Conservation (phyloP, 2,797 vertebrate species). For the Psittacula derbiana region DNA sequence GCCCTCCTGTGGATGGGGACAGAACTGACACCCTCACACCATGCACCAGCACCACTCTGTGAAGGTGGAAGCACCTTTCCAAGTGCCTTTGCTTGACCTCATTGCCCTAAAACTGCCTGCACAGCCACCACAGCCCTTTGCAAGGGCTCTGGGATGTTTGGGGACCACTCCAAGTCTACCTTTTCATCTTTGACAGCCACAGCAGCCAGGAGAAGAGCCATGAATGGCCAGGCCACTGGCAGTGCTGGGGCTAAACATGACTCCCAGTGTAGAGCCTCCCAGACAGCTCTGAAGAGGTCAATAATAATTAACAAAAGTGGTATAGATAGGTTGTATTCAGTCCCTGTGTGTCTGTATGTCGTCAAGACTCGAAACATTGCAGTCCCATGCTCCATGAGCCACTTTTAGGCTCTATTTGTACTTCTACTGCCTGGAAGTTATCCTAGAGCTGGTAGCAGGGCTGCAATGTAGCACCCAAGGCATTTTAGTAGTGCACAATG, state of each 20-base stretch:
- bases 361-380: background rate
- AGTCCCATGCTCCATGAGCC: background rate
- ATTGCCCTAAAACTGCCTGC: background rate
- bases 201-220: background rate
- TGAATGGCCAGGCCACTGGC: accelerated
- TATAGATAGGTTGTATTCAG: background rate
- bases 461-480: background rate
- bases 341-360: background rate
- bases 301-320: background rate
- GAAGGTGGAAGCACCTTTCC: background rate
- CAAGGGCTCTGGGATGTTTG: background rate
- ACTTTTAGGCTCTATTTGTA: background rate
- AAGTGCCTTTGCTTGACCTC: background rate
- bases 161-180: background rate
- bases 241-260: background rate
- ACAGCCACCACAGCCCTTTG: background rate
- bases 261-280: background rate
- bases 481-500: background rate
- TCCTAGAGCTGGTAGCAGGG: background rate
- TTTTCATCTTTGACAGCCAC: too few relatives aligned
- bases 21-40: background rate
- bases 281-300: background rate
- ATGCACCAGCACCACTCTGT: background rate
- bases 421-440: background rate
- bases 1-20: accelerated